phyloP scores from a whole-genome alignment of 2,888 invertebrate species.

The Drosophila falleni region DNA sequence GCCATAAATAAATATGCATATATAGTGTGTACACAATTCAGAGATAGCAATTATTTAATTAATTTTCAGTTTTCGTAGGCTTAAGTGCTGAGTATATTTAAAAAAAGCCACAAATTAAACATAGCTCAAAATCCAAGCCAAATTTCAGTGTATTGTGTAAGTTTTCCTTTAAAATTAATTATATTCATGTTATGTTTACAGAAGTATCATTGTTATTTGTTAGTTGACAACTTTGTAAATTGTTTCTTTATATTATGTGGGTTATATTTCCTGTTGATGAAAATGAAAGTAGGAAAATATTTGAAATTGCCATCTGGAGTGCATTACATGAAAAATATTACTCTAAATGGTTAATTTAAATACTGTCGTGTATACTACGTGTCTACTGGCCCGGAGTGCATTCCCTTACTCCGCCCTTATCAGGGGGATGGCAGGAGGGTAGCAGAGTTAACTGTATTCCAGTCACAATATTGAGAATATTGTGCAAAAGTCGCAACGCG shows the following conservation, averaged over 20 bases:
- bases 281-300: neutral
- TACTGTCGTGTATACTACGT: slow-evolving; percentile 36
- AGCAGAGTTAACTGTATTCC: slow-evolving; percentile 54
- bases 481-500: slow-evolving; percentile 53
- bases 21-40: neutral
- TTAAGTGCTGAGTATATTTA: neutral
- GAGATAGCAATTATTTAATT: neutral
- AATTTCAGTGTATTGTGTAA: neutral
- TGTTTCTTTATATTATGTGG: neutral
- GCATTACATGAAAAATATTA: slow-evolving; percentile 32
- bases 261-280: neutral
- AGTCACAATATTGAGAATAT: slow-evolving; percentile 66
- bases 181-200: neutral
- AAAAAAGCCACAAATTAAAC: neutral
- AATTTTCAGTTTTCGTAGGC: neutral
- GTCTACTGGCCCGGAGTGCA: neutral
- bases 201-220: too few species aligned
- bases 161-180: neutral
- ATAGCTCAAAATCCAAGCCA: neutral
- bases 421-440: neutral
- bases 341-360: slow-evolving; percentile 60
- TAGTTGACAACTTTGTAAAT: neutral
- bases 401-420: neutral
- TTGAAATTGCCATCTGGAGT: neutral
- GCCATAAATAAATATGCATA: neutral